Evolutionary conservation across 1,140 invertebrate species (phyloP), one percentile per base, ranked within the genome.

Genomic region (Venturia canescens): DNA sequence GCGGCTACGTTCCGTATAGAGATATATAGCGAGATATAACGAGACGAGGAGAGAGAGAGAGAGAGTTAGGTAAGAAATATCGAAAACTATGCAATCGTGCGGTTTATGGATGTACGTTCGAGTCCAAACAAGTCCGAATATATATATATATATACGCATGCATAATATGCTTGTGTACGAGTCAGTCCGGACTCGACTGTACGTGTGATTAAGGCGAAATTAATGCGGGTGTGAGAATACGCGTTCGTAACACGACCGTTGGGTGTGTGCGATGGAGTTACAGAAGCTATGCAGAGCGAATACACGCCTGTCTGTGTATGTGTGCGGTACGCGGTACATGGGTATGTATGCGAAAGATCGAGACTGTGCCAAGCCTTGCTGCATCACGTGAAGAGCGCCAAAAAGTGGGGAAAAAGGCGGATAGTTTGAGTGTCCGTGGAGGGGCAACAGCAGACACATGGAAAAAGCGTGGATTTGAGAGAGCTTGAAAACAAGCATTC

Each of bases 391-490:
- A 31, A 69, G 29, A 34, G 26, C 29, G 29, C 26, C 29, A 18
- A 69, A 69, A 69, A 69, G 66, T 69, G 66, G 66, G 27, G 66
- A 69, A 69, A 69, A 69, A 69, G 66, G 66, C 27, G 66, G 66
- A 69, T 69, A 6, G 66, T 69, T 31, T 9, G 66, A 5, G 7
- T 44, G 38, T 5, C 13, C 5, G 7, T 44, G 60, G 60, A 63
- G 11, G 60, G 23, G 60, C 13, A 23, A 23, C 23, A 26, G 60
- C 23, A 26, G 60, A 63, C 23, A 69, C 66, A 69, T 27, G 31
- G 27, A 4, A 31, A 29, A 69, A 31, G 27, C 66, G 0, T 31
- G 31, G 66, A 69, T 31, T 69, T 27, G 29, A 31, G 66, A 18
- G 66, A 31, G 27, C 1, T 29, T 6, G 66, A 69, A 29, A 13